These are phyloP conservation scores for Psophia crepitans DNA, from an alignment of 2,113 vertebrate genomes.

Conservation along the genomic window DNA sequence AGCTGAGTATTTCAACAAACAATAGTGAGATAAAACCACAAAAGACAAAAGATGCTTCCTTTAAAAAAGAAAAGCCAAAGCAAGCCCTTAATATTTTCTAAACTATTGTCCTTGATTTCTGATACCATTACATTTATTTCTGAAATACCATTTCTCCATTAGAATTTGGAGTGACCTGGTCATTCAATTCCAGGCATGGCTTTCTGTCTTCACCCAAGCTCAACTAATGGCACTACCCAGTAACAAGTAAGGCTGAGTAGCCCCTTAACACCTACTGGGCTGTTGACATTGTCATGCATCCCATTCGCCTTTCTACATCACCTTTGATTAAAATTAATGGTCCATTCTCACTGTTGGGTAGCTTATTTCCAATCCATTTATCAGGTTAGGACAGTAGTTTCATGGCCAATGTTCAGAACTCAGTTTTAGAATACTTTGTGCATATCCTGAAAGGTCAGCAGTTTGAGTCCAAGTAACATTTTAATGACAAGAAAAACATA, in stretches of 20 bases:
- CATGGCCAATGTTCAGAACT: slow-evolving; percentile 79
- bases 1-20: neutral
- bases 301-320: slow-evolving; percentile 89
- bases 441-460: slow-evolving; percentile 83
- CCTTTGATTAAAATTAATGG: slow-evolving; percentile 99
- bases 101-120: slow-evolving; percentile 88
- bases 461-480: slow-evolving; percentile 80
- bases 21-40: neutral
- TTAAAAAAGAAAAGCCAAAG: neutral
- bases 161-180: slow-evolving; percentile 95
- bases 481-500: slow-evolving; percentile 79
- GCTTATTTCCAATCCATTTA: slow-evolving; percentile 96
- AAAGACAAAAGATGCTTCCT: neutral
- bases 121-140: slow-evolving; percentile 83
- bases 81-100: slow-evolving; percentile 53
- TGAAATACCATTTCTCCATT: slow-evolving; percentile 92
- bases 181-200: slow-evolving; percentile 94
- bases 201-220: slow-evolving; percentile 95
- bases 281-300: slow-evolving; percentile 91
- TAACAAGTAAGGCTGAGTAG: slow-evolving; percentile 79
- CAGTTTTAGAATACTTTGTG: slow-evolving; percentile 85
- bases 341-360: slow-evolving; percentile 87
- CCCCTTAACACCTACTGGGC: slow-evolving; percentile 85
- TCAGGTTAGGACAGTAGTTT: slow-evolving; percentile 85
- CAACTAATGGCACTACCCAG: slow-evolving; percentile 89